Evolutionary conservation across 1,140 invertebrate species (phyloP).

Genomic region (Zaprionus taronus): DNA sequence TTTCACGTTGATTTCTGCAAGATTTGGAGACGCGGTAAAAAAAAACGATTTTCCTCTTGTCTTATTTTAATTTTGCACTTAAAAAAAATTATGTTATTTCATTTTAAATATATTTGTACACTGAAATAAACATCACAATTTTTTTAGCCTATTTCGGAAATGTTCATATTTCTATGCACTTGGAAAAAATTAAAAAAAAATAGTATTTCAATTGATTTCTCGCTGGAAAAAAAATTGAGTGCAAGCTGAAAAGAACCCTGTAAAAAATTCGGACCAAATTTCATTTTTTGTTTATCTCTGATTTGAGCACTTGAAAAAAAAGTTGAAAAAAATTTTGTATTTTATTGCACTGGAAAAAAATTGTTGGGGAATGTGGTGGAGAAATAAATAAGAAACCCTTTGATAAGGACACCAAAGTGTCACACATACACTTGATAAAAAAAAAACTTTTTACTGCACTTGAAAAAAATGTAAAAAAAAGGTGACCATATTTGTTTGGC

Average conservation of each 20-base stretch:
- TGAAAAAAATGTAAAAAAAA: slow-evolving; percentile 60
- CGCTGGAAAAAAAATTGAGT: slow-evolving; percentile 9
- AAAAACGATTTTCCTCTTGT: background rate
- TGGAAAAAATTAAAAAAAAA: slow-evolving; percentile 21
- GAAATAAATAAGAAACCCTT: background rate
- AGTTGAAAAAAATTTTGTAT: slow-evolving; percentile 17
- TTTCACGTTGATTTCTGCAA: slow-evolving; percentile 6
- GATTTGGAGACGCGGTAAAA: background rate
- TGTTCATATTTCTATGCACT: slow-evolving; percentile 25
- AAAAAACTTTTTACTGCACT: slow-evolving; percentile 47
- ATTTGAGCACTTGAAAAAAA: slow-evolving; percentile 20
- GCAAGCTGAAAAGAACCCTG: slow-evolving; percentile 12
- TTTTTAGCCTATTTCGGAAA: too few relatives aligned
- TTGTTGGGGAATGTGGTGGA: background rate
- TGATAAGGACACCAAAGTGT: background rate
- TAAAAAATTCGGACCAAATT: slow-evolving; percentile 6
- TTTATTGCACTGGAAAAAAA: slow-evolving; percentile 34
- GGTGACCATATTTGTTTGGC: slow-evolving; percentile 10
- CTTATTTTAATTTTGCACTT: slow-evolving; percentile 2
- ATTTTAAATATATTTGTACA: background rate
- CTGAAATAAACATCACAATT: slow-evolving; percentile 22
- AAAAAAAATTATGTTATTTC: slow-evolving; percentile 7
- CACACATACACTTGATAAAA: slow-evolving; percentile 17
- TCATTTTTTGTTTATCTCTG: background rate
- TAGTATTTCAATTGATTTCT: background rate